Percentiles rank a stretch among this genome's conserved stretches.
Evolutionary conservation across 2,888 invertebrate species (phyloP).

Genomic region (Cantharis nigra): DNA sequence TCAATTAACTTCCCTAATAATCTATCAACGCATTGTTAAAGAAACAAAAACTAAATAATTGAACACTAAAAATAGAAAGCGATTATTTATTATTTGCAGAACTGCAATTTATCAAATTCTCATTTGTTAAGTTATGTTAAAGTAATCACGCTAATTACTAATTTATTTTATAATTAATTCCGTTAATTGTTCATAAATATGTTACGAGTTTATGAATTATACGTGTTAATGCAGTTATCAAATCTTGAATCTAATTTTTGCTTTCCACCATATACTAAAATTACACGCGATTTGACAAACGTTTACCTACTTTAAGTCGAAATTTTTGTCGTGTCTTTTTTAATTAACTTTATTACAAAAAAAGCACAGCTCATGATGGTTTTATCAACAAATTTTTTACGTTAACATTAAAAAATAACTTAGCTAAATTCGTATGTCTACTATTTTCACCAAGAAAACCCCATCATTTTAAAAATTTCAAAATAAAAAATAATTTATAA

Average conservation of each 20-base stretch:
- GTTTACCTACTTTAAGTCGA: background rate
- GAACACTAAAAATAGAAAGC: background rate
- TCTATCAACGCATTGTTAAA: conserved; percentile 8
- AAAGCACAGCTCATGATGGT: background rate
- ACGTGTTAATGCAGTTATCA: background rate
- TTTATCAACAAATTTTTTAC: background rate
- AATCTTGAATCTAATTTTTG: background rate
- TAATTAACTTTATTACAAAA: background rate
- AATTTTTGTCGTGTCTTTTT: background rate
- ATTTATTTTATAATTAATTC: background rate
- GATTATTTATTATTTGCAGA: background rate
- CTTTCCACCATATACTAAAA: background rate
- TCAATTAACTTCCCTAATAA: conserved; percentile 17
- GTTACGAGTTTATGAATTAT: background rate
- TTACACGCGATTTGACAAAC: background rate
- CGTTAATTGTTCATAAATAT: background rate
- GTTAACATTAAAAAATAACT: background rate
- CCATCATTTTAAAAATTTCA: too few species aligned
- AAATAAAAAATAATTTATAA: too few species aligned
- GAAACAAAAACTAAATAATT: background rate
- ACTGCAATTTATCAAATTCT: background rate
- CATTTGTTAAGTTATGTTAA: background rate
- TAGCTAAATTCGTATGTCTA: background rate
- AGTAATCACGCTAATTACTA: background rate
- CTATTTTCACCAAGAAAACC: too few species aligned